Evolutionary conservation across 2,113 vertebrate genomes (phyloP).

Genomic region (Manacus vitellinus): DNA sequence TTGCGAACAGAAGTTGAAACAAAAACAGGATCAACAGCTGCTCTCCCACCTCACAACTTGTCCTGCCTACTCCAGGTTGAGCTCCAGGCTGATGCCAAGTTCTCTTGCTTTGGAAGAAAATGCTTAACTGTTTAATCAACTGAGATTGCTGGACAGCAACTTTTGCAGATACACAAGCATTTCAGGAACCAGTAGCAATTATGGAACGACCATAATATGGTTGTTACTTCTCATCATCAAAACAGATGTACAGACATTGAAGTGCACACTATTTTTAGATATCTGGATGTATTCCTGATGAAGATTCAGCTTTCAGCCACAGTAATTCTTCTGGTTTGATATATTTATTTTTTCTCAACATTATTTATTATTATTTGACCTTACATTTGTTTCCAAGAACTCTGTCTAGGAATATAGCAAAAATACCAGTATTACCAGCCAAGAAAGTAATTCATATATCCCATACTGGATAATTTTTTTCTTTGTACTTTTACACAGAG

Average conservation of each 20-base stretch:
- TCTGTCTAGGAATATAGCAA: neutral
- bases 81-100: neutral
- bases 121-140: neutral
- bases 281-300: neutral
- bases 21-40: slow-evolving; percentile 18
- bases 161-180: neutral
- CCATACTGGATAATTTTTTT: neutral
- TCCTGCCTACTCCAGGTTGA: neutral
- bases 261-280: neutral
- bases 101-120: neutral
- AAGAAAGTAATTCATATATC: neutral
- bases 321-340: neutral
- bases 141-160: neutral
- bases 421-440: neutral
- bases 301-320: neutral
- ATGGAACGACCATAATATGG: neutral
- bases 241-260: neutral
- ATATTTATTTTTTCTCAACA: neutral
- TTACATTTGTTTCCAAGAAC: neutral
- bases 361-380: neutral
- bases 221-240: neutral
- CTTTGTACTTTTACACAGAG: neutral
- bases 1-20: neutral
- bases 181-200: neutral
- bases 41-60: neutral